phyloP scores from a whole-genome alignment of 2,888 invertebrate species.

The Caenorhabditis angaria region DNA sequence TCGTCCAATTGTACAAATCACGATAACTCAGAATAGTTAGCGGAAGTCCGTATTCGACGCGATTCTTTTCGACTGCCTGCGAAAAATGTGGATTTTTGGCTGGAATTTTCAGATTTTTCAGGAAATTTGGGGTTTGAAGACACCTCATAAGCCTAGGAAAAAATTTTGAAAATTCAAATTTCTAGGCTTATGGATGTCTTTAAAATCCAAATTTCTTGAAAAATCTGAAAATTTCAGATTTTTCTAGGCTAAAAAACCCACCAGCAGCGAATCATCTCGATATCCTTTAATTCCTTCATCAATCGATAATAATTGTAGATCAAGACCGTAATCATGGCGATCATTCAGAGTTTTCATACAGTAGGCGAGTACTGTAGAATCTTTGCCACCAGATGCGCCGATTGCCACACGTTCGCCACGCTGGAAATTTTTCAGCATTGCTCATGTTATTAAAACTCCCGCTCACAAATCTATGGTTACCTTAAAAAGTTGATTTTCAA shows the following conservation, averaged over 20 bases:
- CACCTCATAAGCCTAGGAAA: no score
- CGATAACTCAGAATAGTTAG: constrained; percentile 94
- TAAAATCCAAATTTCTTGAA: not conserved
- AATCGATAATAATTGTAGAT: constrained; percentile 89
- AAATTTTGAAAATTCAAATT: no score
- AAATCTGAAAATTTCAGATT: no score
- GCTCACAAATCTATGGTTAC: not conserved
- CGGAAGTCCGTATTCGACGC: constrained; percentile 90
- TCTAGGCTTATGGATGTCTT: no score
- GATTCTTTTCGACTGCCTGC: constrained; percentile 85
- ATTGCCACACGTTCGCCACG: constrained; percentile 69
- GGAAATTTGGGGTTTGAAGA: no score
- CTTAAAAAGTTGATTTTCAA: constrained; percentile 59
- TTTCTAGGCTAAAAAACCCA: constrained; percentile 72
- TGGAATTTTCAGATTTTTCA: no score
- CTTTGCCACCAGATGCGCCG: constrained; percentile 75
- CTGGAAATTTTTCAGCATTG: constrained; percentile 13
- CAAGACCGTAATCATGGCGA: constrained; percentile 87
- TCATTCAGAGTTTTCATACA: constrained; percentile 85
- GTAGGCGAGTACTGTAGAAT: constrained; percentile 96
- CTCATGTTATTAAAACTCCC: not conserved
- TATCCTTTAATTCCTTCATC: constrained; percentile 92
- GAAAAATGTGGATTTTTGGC: no score
- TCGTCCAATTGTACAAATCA: constrained; percentile 92
- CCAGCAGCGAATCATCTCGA: constrained; percentile 93